Evolutionary conservation across 2,113 vertebrate genomes (phyloP), one percentile per base, ranked within the genome.

Genomic region (Mungos mungo): DNA sequence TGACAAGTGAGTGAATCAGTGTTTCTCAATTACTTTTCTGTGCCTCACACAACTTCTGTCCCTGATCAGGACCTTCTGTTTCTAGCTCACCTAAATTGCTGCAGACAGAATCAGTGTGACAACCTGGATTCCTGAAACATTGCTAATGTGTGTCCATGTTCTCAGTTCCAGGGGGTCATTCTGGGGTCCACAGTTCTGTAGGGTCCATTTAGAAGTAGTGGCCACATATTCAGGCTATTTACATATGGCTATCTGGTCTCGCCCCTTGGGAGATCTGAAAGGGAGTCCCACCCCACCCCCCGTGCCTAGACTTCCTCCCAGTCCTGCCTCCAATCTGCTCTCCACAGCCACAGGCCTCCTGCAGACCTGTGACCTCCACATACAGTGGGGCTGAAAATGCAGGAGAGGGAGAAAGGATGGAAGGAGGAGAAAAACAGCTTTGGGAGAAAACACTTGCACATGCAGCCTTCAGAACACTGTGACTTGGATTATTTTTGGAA

Each of bases 401-500:
- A 81, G 80, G 84, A 52, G 33, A n/a, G 11, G 14, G 52, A 74
- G 68, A 68, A 88, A 31, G 74, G 69, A 82, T 82, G 3, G 4
- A 77, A 76, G 45, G 77, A 77, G 41, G 66, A 86, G 77, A 57
- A 95, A 97, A 95, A 45, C 79, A 92, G 91, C 60, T 92, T 93
- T 93, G 80, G 88, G 41, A 88, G 50, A 80, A 74, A 85, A 96
- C 79, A 94, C 60, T 25, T 33, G 83, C 94, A 96, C 95, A 97
- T 50, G 84, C 89, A 93, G 98, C 96, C 95, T 93, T 57, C 29
- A 23, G 98, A 98, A 98, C 98, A 98, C 86, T 96, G 90, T 98
- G 98, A 97, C 83, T 98, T 83, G 83, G 95, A 98, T 98, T 98
- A 98, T 98, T 98, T 98, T 98, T 97, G 98, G 98, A 98, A 93